These are phyloP conservation scores for Phalloptychus januarius DNA, from an alignment of 2,797 vertebrate genomes.

Conservation along the genomic window DNA sequence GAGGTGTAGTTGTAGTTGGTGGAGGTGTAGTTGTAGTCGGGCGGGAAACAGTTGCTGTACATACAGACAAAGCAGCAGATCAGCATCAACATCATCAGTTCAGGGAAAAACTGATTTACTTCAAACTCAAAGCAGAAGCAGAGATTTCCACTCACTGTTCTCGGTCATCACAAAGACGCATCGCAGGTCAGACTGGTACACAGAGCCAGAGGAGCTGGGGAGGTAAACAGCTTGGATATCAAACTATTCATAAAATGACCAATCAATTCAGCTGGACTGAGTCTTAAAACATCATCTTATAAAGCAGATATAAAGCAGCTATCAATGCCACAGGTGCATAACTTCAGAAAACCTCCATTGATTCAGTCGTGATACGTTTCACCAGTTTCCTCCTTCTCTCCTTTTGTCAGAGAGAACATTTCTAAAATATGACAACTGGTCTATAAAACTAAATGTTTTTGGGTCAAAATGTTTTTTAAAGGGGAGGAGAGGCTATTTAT, in stretches of 20 bases:
- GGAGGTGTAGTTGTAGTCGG: neutral
- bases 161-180: slow-evolving; percentile 41
- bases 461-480: no score
- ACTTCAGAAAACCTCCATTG: neutral
- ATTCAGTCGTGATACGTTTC: neutral
- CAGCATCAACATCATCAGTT: neutral
- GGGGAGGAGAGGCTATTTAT: no score
- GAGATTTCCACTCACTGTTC: slow-evolving; percentile 3
- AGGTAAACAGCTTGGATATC: neutral
- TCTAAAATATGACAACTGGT: neutral
- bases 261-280: neutral
- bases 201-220: neutral
- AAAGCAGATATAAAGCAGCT: neutral
- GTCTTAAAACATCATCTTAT: rapidly evolving
- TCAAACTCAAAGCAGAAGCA: neutral
- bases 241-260: neutral
- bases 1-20: neutral
- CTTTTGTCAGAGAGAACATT: neutral
- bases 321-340: no score
- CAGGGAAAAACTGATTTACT: neutral
- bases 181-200: slow-evolving; percentile 37
- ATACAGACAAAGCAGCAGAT: neutral
- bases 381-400: neutral
- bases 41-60: neutral
- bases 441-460: neutral